Base-by-base conservation (phyloP, 2,888 invertebrate genomes). In the Hedychridium roseum region DNA sequence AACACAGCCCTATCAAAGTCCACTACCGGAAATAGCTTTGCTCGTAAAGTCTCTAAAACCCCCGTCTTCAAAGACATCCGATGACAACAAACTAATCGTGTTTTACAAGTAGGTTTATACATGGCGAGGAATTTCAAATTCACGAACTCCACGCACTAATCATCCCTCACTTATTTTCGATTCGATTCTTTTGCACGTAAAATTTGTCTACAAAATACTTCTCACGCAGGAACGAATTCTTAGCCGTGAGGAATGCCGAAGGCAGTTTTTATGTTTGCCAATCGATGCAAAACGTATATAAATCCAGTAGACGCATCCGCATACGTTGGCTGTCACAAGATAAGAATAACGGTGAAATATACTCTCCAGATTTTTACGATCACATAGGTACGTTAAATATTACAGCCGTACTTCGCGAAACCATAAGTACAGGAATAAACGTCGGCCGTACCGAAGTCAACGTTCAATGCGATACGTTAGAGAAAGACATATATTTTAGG, bases 291-390 rank as follows among this genome's bases (percentile, higher is more conserved):
- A 94, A 95, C 79, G 91, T 95, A 48, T 93, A 92, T 80, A 90
- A 90, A 73, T 88, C 88, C 37, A 91, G 92, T 21, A 86, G 89
- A 50, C 89, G 89, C 76, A 93, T 94, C 73, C 89, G 89, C 72
- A 94, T 95, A 67, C 89, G 93, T 71, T 95, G 95, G 95, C 81
- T 94, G 40, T 91, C 92, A 0, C 90, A 91, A 74, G 88, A 89
- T 62, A 86, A 87, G 79, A 82, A 82, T 17, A 81, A 84, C 6
- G 87, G 86, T 1, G 88, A 88, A 78, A 86, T 90, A 1, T 94
- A 92, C 81, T 89, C 89, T 50, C 91, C 93, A 0, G 94, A 94
- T 80, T 95, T 94, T 80, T 92, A 93, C 77, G 94, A 95, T 76
- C 83, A 85, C 56, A 94, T 92, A 69, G 92, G 92, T 88, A 78